Percentiles rank a stretch among this genome's conserved stretches.
Conservation (phyloP, 2,888 invertebrate species). For the Podabrus alpinus region DNA sequence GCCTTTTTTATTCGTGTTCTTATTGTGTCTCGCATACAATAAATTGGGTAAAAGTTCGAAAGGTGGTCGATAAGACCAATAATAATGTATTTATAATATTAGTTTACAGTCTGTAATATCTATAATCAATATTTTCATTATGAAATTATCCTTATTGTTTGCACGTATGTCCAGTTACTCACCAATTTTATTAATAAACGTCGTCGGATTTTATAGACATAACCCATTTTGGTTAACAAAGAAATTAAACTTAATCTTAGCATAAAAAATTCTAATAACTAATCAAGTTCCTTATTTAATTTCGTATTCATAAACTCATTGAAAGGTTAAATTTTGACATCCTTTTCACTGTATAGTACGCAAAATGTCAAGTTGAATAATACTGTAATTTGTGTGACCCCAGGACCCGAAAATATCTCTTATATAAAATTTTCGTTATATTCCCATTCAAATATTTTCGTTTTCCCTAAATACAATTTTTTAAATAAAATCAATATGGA, state of each 20-base stretch:
- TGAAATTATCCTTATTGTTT: background rate
- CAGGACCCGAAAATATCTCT: too few relatives aligned
- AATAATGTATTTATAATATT: slow-evolving; percentile 20
- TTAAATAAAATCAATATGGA: too few relatives aligned
- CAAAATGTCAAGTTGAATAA: background rate
- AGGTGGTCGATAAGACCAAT: slow-evolving; percentile 18
- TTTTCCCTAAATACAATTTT: too few relatives aligned
- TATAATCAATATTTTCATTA: slow-evolving; percentile 11
- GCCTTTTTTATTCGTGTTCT: slow-evolving; percentile 1
- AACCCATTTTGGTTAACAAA: background rate
- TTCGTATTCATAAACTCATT: background rate
- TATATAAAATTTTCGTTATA: too few relatives aligned
- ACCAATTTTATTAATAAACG: background rate
- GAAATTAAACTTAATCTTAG: background rate
- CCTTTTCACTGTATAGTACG: background rate
- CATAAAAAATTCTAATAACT: background rate
- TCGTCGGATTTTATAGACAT: background rate
- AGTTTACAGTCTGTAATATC: slow-evolving; percentile 11
- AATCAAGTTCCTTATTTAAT: background rate
- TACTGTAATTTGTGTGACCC: background rate
- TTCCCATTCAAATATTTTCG: too few relatives aligned
- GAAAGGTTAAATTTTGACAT: background rate
- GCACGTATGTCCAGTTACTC: background rate
- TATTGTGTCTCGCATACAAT: slow-evolving; percentile 1
- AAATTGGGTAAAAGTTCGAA: slow-evolving; percentile 12